Percentiles rank a stretch among this genome's conserved stretches.
These are phyloP conservation scores for Rhamphomyia laevipes DNA, from an alignment of 2,888 invertebrate species.

Conservation along the genomic window DNA sequence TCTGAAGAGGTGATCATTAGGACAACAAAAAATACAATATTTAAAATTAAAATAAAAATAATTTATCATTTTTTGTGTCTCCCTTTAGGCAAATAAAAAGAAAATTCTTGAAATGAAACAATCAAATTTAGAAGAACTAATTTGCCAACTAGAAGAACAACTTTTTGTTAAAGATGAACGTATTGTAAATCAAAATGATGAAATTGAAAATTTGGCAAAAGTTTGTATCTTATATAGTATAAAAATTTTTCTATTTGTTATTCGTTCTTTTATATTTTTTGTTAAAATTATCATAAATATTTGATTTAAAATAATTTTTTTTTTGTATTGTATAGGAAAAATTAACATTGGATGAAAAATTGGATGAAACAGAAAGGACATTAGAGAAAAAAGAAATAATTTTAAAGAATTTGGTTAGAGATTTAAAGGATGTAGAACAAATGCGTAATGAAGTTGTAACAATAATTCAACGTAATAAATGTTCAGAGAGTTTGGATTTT, in stretches of 20 bases:
- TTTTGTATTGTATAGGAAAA: too few species aligned
- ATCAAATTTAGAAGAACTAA: background rate
- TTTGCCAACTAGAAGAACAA: background rate
- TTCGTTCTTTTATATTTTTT: too few species aligned
- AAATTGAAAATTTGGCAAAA: background rate
- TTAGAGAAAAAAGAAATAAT: background rate
- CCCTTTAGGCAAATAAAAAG: too few species aligned
- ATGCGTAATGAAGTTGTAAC: background rate
- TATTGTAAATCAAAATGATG: background rate
- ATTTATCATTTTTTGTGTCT: too few species aligned
- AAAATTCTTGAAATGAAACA: background rate
- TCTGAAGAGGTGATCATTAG: too few species aligned
- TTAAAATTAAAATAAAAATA: too few species aligned
- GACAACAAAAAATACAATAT: too few species aligned
- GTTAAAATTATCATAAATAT: too few species aligned
- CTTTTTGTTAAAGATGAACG: background rate
- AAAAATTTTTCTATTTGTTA: too few species aligned
- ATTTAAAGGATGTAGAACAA: background rate
- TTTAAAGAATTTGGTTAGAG: background rate
- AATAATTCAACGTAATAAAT: background rate
- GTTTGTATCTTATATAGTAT: too few species aligned
- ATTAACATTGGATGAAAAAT: background rate
- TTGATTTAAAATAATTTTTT: too few species aligned
- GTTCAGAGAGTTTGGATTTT: background rate
- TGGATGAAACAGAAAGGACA: background rate